Evolutionary conservation across 2,113 vertebrate genomes (phyloP), one percentile per base, ranked within the genome.

Genomic region (Megaleporinus macrocephalus): DNA sequence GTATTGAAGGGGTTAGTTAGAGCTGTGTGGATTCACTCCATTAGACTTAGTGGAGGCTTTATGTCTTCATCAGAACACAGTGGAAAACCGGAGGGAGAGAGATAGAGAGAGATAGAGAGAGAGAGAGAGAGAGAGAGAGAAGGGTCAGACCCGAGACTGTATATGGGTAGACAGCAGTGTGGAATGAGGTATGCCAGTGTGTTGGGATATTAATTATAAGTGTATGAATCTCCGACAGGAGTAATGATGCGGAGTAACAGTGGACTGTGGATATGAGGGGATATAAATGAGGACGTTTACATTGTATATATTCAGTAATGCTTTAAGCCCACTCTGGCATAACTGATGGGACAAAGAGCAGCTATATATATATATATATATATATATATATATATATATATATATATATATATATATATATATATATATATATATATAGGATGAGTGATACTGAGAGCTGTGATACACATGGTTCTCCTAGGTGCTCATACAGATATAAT

Each of bases 51-150:
- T 62, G 30, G 75, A 82, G 71, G 79, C 69, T 80, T 78, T 82
- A 81, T 82, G 69, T 85, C 84, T 78, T 82, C 57, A 82, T 85
- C 73, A 61, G 65, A 73, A 57, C 84, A 59, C 63, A 76, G n/a
- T 53, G 70, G 79, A 81, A 75, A 71, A 73, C 59, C 27, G 33
- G 78, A 80, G 72, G 73, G 72, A 80, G 63, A 69, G 63, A 84
- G 36, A 70, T 33, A 70, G 59, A 70, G 71, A 76, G 72, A 70
- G 55, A 70, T 33, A 75, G 77, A 76, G 72, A 66, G 63, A 66
- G 63, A 66, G 15, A 30, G 63, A 66, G 62, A 80, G 73, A 80
- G 78, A 80, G 63, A 80, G 73, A 84, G 63, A 66, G 63, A 66
- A 13, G 18, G 2, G 29, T 36, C 36, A 36, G 7, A 36, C 7